Percentiles rank a stretch among this genome's conserved stretches.
These are phyloP conservation scores for Antheraea pernyi DNA, from an alignment of 1,140 invertebrate species.

Conservation along the genomic window DNA sequence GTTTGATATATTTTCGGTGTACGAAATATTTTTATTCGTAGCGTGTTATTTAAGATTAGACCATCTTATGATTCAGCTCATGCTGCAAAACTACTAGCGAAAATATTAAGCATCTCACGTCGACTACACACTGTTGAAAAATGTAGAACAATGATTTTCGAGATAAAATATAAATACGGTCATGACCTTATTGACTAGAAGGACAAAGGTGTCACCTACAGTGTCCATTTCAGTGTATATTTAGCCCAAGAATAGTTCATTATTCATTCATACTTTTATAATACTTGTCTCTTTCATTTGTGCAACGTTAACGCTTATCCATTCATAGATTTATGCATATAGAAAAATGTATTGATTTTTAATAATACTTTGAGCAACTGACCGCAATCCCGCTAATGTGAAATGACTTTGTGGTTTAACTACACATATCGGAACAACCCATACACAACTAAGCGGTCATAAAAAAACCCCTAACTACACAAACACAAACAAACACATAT, in stretches of 20 bases:
- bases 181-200: background rate
- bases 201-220: background rate
- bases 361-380: no score
- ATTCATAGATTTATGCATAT: no score
- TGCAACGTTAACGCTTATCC: no score
- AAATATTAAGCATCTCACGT: background rate
- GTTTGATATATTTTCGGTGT: conserved; percentile 44
- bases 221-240: background rate
- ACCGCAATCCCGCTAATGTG: no score
- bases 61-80: conserved; percentile 7
- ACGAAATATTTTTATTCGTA: conserved; percentile 30
- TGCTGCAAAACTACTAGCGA: background rate
- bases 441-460: no score
- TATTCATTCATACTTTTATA: background rate
- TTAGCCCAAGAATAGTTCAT: background rate
- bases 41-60: conserved; percentile 5
- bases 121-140: background rate
- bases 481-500: no score
- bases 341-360: no score
- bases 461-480: no score
- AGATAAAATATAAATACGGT: background rate
- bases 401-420: no score
- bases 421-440: no score
- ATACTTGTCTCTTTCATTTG: no score
- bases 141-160: background rate